Base-by-base conservation (phyloP, 2,888 invertebrate species). In the Argynnis bischoffii region DNA sequence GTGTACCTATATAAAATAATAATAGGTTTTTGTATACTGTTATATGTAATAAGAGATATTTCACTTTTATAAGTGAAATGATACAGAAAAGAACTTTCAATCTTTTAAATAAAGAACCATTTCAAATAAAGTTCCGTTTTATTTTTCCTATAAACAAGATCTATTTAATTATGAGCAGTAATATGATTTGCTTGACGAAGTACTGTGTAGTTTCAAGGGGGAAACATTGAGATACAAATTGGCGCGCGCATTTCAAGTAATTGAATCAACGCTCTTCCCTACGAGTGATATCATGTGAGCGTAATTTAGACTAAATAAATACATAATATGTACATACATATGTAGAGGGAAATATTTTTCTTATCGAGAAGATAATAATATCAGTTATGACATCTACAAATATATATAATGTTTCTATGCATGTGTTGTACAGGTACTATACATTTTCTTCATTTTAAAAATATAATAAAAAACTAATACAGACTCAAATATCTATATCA, bases 191-290 rank as follows among this genome's bases (percentile, higher is more conserved):
- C 72, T 72, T 81, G 84, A 85, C 83, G 82, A 84, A 74, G 75
- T 78, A 77, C 77, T 78, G 74, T 72, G 76, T 72, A 78, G 79
- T 79, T 79, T 76, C 79, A 77, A 74, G 80, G 76, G 79, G 78
- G 77, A 71, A 69, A 69, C 66, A 74, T 80, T 79, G 70, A 69
- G 81, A 79, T 86, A 90, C 90, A 90, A 90, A 91, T 91, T 91
- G 90, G 87, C 85, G 85, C 81, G 87, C 82, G 88, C 87, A 89
- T 90, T 89, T 86, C 92, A 83, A 83, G 82, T 91, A 91, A 92
- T 88, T 89, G 84, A 89, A 92, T 92, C 85, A 90, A 79, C 76
- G 80, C 89, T 89, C 89, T 79, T 74, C 72, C 67, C 70, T 68
- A 63, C 69, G 69, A 64, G 56, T 65, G 72, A 74, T 75, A 75